Evolutionary conservation across 2,113 vertebrate genomes (phyloP).

Genomic region (Artemisiospiza belli): DNA sequence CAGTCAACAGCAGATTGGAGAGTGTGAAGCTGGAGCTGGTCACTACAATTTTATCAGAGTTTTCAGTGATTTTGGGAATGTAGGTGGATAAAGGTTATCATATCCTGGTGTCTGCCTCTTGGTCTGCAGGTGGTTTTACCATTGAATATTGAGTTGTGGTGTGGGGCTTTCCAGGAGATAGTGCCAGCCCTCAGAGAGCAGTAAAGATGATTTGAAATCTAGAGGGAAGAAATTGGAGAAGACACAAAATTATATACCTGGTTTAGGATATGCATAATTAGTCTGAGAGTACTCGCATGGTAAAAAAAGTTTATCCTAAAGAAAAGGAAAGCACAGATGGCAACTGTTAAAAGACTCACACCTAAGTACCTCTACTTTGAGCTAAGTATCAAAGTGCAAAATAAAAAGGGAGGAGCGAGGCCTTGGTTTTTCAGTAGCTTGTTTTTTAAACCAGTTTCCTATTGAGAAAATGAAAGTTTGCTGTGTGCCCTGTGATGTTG

Average conservation of each 20-base stretch:
- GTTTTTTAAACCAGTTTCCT: not conserved
- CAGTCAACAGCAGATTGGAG: accelerated
- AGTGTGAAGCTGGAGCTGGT: not conserved
- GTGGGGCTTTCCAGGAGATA: not conserved
- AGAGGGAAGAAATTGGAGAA: not conserved
- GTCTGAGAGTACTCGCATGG: not conserved
- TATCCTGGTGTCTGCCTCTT: not conserved
- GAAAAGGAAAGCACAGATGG: not conserved
- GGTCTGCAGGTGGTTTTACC: not conserved
- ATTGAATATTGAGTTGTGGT: not conserved
- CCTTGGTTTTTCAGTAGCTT: not conserved
- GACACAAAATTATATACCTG: accelerated
- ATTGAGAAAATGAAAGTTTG: not conserved
- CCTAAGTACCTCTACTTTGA: not conserved
- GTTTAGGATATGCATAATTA: not conserved
- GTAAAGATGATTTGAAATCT: not conserved
- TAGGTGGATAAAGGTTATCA: accelerated
- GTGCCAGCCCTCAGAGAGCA: not conserved
- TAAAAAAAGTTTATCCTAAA: not conserved
- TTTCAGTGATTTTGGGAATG: not conserved
- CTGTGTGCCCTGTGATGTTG: not conserved
- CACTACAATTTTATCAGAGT: accelerated
- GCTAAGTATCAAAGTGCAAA: not conserved
- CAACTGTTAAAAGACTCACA: not conserved
- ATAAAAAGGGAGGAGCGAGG: not conserved